Conservation (phyloP, 2,888 invertebrate genomes). For the Andrena trimmerana region DNA sequence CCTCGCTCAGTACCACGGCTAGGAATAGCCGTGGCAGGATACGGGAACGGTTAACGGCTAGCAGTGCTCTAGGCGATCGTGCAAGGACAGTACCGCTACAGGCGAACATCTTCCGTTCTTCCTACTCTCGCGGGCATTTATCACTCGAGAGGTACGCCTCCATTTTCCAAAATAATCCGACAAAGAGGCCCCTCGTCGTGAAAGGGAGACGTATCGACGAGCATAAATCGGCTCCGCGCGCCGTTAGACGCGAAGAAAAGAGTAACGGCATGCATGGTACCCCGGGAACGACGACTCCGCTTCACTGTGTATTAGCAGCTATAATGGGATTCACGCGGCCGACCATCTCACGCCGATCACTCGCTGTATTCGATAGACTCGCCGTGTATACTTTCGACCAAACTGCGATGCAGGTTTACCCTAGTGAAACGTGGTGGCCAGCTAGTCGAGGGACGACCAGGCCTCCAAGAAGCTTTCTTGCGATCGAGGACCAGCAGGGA, state of each 20-base stretch:
- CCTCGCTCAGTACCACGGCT: conserved; percentile 55
- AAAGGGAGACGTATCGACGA: background rate
- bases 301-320: conserved; percentile 3
- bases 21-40: conserved; percentile 77
- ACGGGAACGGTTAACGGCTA: conserved; percentile 76
- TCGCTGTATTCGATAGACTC: background rate
- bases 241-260: background rate
- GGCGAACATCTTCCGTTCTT: conserved; percentile 70
- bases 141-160: conserved; percentile 57
- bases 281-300: background rate
- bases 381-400: background rate
- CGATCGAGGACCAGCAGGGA: conserved; percentile 54
- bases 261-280: background rate
- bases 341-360: background rate
- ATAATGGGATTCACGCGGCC: conserved; percentile 1
- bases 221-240: background rate
- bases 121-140: conserved; percentile 58
- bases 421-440: background rate
- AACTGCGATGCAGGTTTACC: no score
- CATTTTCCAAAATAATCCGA: conserved; percentile 44
- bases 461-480: conserved; percentile 1
- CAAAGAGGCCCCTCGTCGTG: background rate
- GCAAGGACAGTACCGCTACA: conserved; percentile 81
- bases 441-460: conserved; percentile 5
- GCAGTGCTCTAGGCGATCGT: conserved; percentile 76